Evolutionary conservation across 2,888 invertebrate genomes (phyloP).

Genomic region (Unio delphinus): DNA sequence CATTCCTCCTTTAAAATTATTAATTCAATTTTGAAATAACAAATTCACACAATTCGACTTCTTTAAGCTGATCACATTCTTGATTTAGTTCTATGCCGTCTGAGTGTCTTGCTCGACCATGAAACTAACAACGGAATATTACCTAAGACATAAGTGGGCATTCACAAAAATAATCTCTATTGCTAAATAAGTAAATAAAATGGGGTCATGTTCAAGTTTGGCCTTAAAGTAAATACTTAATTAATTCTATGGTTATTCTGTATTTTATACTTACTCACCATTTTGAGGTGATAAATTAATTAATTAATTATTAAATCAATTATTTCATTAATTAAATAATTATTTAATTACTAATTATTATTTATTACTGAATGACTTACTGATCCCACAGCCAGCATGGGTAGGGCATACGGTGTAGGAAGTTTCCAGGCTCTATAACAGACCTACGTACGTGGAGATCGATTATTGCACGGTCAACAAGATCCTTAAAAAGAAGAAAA

Average conservation of each 20-base stretch:
- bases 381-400: constrained; percentile 62
- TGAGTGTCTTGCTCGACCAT: too few species aligned
- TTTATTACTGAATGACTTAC: constrained; percentile 29
- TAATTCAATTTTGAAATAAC: too few species aligned
- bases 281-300: background rate
- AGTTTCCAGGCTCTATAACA: constrained; percentile 62
- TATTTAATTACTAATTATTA: background rate
- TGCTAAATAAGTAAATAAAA: too few species aligned
- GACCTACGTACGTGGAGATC: constrained; percentile 57
- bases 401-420: constrained; percentile 64
- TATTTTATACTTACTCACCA: background rate
- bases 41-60: too few species aligned
- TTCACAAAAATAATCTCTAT: too few species aligned
- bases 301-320: background rate
- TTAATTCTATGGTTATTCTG: background rate
- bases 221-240: too few species aligned
- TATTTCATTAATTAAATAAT: background rate
- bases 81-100: too few species aligned
- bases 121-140: too few species aligned
- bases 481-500: constrained; percentile 45
- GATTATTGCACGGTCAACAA: constrained; percentile 66
- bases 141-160: too few species aligned
- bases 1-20: too few species aligned
- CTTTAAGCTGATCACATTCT: too few species aligned
- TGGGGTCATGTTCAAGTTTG: too few species aligned